Evolutionary conservation across 2,888 invertebrate genomes (phyloP), one percentile per base, ranked within the genome.

Genomic region (Venusia cambrica): DNA sequence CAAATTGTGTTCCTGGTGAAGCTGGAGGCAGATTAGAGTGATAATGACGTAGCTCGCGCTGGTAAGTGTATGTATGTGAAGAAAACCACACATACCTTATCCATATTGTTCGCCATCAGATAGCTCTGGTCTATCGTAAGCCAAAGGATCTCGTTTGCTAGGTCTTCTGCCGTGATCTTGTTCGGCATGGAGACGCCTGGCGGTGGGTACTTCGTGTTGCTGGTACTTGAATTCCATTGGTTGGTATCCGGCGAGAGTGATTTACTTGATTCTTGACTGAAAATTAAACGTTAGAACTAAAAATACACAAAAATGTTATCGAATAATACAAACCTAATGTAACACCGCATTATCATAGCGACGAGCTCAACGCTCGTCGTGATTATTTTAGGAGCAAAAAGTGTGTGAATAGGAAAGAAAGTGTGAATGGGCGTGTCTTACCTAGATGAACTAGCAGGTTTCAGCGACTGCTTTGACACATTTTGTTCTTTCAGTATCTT

Each of bases 91-190:
- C 22, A 28, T 1, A 75, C 76, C 62, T 79, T 74, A 34, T 71
- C 50, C 28, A 44, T 44, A 26, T 44, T 75, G 40, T 79, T 73
- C 17, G 73, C 71, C 59, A 78, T 66, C 5, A 87, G 66, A 54
- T 81, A 78, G 49, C 77, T 83, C 53, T 84, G 74, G 56, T 88
- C 88, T 54, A 87, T 70, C 57, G 76, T 61, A 1, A 88, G 64
- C 84, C 85, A 85, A n/a, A 84, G 61, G 46, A 83, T 65, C 45
- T 88, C 88, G 31, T 85, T 77, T 16, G 81, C 87, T 10, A 88
- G 59, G 45, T 87, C 88, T 34, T 84, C 79, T 0, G 85, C 62
- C 1, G 88, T 88, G 47, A 88, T 87, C 55, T 85, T 87, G 51
- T 77, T 84, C 9, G 80, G 73, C 31, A 78, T 56, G 3, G 79